Base-by-base conservation (phyloP, 2,113 vertebrate species). In the Eurystomus gularis region DNA sequence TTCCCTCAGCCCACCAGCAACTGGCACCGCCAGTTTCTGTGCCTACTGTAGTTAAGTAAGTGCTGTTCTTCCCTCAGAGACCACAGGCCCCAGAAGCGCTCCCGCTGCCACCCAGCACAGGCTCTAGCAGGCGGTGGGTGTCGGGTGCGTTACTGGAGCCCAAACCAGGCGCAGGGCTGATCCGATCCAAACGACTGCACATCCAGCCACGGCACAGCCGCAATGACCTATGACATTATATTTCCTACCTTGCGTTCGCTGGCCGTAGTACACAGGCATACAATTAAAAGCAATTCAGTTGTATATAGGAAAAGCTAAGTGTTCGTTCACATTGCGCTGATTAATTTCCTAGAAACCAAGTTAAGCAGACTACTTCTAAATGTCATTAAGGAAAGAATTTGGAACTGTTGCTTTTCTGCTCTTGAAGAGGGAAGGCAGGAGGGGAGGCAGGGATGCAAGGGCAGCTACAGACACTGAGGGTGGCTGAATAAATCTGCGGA, bases 41-140 rank as follows among this genome's bases (percentile, higher is more conserved):
- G 57, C 0, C 0, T 48, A 10, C 14, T 48, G 18, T 1, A 23
- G 40, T 44, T 68, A 5, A 7, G 42, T 21, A 60, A 7, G 42
- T 21, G 60, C 24, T 64, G 21, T 9, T 33, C 31, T 68, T 80
- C 39, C 10, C 42, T 79, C 10, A 1, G 52, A 21, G 28, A 40
- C 21, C 13, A 4, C 62, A 26, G n/a, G 16, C 11, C 21, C 29
- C n/a, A 39, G 37, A 24, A 71, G 19, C 0, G 1, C 20, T 26
- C 7, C 3, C 0, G 0, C 3, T n/a, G 42, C 26, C 35, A 28
- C 18, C 8, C 12, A 24, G 35, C 7, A 23, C 1, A 57, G 25
- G n/a, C 55, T 39, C 16, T 23, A 29, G 29, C 40, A 4, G 3
- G 3, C 37, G 66, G 37, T 24, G 26, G 48, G 28, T 17, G 37